These are phyloP conservation scores for Apodemia zela DNA, from an alignment of 2,888 invertebrate genomes.

Conservation along the genomic window DNA sequence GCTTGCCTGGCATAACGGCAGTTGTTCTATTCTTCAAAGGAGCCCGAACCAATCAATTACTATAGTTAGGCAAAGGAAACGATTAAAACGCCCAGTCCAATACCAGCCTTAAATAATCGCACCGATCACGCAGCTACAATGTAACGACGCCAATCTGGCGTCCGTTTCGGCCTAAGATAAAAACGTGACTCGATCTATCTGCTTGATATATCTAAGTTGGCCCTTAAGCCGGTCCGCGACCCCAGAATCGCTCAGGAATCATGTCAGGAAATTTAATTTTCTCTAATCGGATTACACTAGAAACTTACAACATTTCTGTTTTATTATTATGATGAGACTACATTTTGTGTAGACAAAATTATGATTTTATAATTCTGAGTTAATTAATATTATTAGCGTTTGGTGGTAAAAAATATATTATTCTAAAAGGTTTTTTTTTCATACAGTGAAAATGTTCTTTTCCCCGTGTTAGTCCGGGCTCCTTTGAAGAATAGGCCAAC, in stretches of 20 bases:
- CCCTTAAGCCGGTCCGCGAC: constrained; percentile 16
- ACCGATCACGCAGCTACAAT: constrained; percentile 23
- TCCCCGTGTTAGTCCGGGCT: no score
- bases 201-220: constrained; percentile 19
- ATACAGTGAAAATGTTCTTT: no score
- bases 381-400: no score
- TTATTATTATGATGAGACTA: constrained; percentile 12
- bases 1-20: no score
- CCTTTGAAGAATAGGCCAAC: no score
- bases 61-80: background rate
- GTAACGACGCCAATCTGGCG: constrained; percentile 23
- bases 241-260: constrained; percentile 17
- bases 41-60: no score
- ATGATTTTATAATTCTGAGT: no score
- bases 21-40: no score
- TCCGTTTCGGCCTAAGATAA: constrained; percentile 25
- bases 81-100: background rate
- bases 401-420: no score
- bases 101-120: constrained; percentile 19
- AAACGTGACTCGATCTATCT: constrained; percentile 28
- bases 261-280: constrained; percentile 23
- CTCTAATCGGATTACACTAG: constrained; percentile 23
- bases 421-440: no score
- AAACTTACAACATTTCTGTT: constrained; percentile 23
- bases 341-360: background rate